phyloP scores from a whole-genome alignment of 2,888 invertebrate species.

The Apamea epomidion region DNA sequence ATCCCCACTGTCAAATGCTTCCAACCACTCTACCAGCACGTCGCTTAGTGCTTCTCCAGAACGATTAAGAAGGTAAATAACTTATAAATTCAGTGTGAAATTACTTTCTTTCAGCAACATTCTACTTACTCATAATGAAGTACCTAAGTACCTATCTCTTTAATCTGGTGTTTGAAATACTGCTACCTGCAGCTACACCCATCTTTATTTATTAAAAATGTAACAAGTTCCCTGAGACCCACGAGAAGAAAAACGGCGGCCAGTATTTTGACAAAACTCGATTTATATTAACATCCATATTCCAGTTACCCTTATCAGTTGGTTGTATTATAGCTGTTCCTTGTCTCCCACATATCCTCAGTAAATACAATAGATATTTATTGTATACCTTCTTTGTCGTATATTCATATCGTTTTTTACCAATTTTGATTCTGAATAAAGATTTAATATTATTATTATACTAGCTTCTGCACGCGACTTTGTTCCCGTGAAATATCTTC shows the following conservation, averaged over 20 bases:
- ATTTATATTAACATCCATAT: background rate
- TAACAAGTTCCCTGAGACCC: background rate
- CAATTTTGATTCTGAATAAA: background rate
- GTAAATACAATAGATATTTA: background rate
- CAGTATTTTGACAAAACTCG: background rate
- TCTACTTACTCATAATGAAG: background rate
- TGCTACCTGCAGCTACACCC: background rate
- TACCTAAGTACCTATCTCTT: background rate
- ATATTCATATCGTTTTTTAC: background rate
- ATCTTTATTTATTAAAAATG: background rate
- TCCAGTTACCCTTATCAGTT: background rate
- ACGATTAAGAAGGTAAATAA: slow-evolving; percentile 84
- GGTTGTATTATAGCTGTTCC: background rate
- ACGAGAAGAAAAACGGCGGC: background rate
- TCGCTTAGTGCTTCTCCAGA: slow-evolving; percentile 92
- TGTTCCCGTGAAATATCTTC: no score
- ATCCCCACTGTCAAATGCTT: slow-evolving; percentile 92
- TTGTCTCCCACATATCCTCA: background rate
- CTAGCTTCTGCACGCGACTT: no score
- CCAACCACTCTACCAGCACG: slow-evolving; percentile 93
- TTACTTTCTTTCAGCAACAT: background rate
- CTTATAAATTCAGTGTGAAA: background rate
- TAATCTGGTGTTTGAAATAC: background rate
- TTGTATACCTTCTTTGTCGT: background rate
- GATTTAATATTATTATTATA: background rate